Percentiles rank a stretch among this genome's conserved stretches.
Conservation (phyloP, 2,113 vertebrate genomes). For the Mastomys natalensis region DNA sequence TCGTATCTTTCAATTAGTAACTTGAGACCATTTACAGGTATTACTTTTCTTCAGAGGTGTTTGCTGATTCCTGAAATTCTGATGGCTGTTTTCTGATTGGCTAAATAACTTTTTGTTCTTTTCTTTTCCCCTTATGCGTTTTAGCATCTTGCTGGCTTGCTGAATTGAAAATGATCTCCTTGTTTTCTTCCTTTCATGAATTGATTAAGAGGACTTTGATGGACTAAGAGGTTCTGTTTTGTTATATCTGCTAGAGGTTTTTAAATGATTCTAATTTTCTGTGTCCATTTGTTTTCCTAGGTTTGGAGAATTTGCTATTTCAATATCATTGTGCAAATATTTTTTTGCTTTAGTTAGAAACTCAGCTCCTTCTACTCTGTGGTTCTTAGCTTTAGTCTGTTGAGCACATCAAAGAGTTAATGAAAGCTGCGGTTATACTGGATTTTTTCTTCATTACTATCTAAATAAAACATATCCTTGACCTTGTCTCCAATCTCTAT, state of each 20-base stretch:
- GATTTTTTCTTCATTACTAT: neutral
- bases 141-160: neutral
- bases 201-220: no score
- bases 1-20: neutral
- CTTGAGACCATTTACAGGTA: neutral
- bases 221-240: neutral
- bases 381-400: neutral
- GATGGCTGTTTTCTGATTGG: neutral
- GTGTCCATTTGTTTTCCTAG: neutral
- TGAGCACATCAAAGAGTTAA: neutral
- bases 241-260: neutral
- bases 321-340: neutral
- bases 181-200: neutral
- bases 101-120: neutral
- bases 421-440: neutral
- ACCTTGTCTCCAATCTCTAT: neutral
- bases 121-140: neutral
- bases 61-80: neutral
- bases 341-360: neutral
- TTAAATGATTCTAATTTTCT: neutral
- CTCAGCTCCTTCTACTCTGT: neutral
- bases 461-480: neutral
- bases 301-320: neutral
- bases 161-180: neutral
- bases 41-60: neutral